phyloP scores from a whole-genome alignment of 2,797 vertebrate genomes.

The Gallinago stenura region DNA sequence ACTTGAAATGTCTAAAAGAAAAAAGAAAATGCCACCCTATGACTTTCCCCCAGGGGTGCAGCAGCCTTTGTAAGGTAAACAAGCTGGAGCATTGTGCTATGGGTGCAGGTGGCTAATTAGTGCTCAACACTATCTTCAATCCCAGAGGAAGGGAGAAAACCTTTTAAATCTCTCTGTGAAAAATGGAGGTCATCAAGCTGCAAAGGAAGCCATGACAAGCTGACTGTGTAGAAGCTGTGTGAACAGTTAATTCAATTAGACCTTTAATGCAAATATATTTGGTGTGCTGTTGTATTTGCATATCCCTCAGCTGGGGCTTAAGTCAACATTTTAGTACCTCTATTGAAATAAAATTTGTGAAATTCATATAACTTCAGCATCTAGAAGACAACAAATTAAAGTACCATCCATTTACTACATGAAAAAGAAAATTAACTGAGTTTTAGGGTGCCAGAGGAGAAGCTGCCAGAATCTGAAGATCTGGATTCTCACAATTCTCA shows the following conservation, averaged over 20 bases:
- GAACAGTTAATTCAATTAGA: constrained; percentile 33
- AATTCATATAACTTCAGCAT: neutral
- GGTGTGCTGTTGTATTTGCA: neutral
- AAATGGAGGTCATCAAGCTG: neutral
- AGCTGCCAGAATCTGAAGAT: neutral
- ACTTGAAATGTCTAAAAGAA: neutral
- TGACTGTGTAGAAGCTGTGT: neutral
- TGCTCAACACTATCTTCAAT: constrained; percentile 11
- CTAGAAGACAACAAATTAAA: neutral
- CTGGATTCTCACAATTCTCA: neutral
- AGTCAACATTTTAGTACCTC: neutral
- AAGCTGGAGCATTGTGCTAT: neutral
- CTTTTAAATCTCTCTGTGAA: constrained; percentile 23
- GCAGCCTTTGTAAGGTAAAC: constrained; percentile 32
- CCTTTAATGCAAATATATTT: neutral
- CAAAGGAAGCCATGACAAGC: neutral
- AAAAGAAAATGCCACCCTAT: neutral
- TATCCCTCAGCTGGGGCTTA: neutral
- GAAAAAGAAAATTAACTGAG: neutral
- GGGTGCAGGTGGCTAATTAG: constrained; percentile 63
- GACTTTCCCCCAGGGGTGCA: neutral
- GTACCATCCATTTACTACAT: neutral
- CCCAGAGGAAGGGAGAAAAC: constrained; percentile 15
- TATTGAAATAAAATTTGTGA: neutral
- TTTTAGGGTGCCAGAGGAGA: neutral